Evolutionary conservation across 2,888 invertebrate genomes (phyloP), one percentile per base, ranked within the genome.

Genomic region (Papilio demoleus): DNA sequence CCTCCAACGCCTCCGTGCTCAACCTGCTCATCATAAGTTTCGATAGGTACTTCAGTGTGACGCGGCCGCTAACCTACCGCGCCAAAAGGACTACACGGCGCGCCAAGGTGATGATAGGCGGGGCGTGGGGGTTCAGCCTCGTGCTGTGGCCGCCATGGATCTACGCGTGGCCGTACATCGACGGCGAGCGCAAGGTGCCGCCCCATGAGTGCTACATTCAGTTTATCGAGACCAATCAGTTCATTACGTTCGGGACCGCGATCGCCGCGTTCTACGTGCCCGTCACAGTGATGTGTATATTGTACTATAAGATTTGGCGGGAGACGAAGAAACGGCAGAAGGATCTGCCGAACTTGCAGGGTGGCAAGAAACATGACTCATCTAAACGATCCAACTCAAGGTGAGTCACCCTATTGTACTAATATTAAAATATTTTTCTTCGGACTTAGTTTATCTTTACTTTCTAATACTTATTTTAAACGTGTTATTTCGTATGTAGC

Each of bases 101-200:
- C 80, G 99, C 99, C 62, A 97, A 97, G 19, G 93, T 97, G 75
- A 99, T 99, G 98, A 99, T 99, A 77, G 97, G 96, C 76, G 95
- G 96, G 78, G 99, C 99, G 64, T 99, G 99, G 98, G 96, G 98
- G 64, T 96, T 99, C 77, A 99, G 99, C 74, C 88, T 98, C 74
- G 90, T 99, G 70, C 92, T 99, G 70, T 99, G 99, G 99, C 99
- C 99, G 17, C 99, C 99, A 3, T 99, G 99, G 99, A 99, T 99
- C 81, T 98, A 98, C 92, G 96, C 97, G 75, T 99, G 99, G 99
- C 99, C 99, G 62, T 97, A 99, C 85, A 98, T 99, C 76, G 99
- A 99, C 92, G 99, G 98, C 63, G 95, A 97, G 85, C 94, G 99
- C 73, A 98, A 98, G 19, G 98, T 99, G 76, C 98, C 98, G 64